Evolutionary conservation across 2,113 vertebrate genomes (phyloP), one percentile per base, ranked within the genome.

Genomic region (Lophura nycthemera): DNA sequence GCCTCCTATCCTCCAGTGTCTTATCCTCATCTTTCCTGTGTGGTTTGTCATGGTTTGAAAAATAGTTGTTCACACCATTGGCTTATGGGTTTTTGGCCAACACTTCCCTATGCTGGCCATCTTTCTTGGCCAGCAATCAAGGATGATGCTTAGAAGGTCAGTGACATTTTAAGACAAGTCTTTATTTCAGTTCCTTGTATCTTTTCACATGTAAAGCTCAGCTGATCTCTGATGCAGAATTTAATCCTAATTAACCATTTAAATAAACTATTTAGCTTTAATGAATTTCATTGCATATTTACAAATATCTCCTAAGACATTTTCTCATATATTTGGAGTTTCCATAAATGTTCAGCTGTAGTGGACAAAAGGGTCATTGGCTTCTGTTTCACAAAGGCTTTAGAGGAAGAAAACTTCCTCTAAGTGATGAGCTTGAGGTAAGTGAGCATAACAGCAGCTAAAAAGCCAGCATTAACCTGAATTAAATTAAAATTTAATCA

Each of bases 21-120:
- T 27, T 25, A 38, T n/a, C 22, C 30, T 65, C 22, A 14, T 10
- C 18, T 63, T 29, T 52, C 38, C 43, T 18, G 7, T 1, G 0
- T 0, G 2, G 29, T 57, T 65, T 60, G 43, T 27, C 43, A 22
- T 0, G 1, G 36, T 7, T 2, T 57, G 59, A 65, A 7, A 52
- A 16, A 29, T 0, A 11, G 40, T 45, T 13, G 25, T 60, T 84
- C 71, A 10, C 29, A 29, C 2, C n/a, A 34, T 29, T 50, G 45
- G 30, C 45, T 56, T 38, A 15, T 21, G 56, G 6, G 16, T 45
- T 48, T 79, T 76, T 13, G 22, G 30, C 40, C 0, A 1, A 71
- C 45, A 75, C 47, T 10, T 57, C 40, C 15, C 16, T 0, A 5
- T 19, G 2, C 52, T 7, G 72, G 29, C 32, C 43, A 20, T 12